Evolutionary conservation across 2,797 vertebrate species (phyloP), one percentile per base, ranked within the genome.

Genomic region (Basileuterus tristriatus): DNA sequence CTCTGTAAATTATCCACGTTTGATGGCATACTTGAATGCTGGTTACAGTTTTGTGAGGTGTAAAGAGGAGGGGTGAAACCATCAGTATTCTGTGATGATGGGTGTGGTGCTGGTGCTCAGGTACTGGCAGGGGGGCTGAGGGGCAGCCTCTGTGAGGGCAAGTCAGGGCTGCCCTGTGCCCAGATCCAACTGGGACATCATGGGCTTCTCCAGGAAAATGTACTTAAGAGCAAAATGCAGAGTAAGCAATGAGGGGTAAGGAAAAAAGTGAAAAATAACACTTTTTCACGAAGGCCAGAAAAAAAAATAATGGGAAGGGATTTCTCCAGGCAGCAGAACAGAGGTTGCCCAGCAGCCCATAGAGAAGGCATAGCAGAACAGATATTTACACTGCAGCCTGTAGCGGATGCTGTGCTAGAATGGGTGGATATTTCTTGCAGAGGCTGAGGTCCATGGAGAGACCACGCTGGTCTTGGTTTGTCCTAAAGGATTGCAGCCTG

Each of bases 201-300:
- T 0, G 32, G 34, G 3, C 0, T 0, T 11, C 39, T 46, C 26
- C 30, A 11, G 19, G 24, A 60, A 85, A 70, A 62, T 0, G 0
- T 22, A 3, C 26, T 56, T 74, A 60, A 82, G 8, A 6, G 12
- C 5, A 83, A 83, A 76, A 79, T 3, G 3, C 21, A 55, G 10
- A 24, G 22, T 2, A 59, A 50, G 6, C 2, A 44, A 53, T 50
- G 5, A 53, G 15, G 23, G 55, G 4, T 21, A 36, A 70, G 8
- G 12, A 29, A 47, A 60, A 79, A 58, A 13, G 5, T 10, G 5
- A 79, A 20, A 76, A 83, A 53, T 9, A 36, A 16, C 6, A 8
- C 37, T 39, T 39, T 39, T 39, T 37, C 37, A 50, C 10, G 12
- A 46, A 50, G 23, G 6, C 11, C 6, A 26, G 14, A 53, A 36